phyloP scores from a whole-genome alignment of 1,140 invertebrate genomes.

The Apis mellifera region Amel_HAv3.1 CM009934.2:10240001-10240500 shows the following conservation, averaged over 20 bases:
- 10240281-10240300: constrained; percentile 76
- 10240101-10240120: constrained; percentile 51
- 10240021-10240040: constrained; percentile 34
- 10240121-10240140: constrained; percentile 50
- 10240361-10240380: background rate
- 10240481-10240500: background rate
- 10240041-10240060: background rate
- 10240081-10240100: constrained; percentile 21
- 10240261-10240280: constrained; percentile 76
- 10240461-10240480: background rate
- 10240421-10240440: background rate
- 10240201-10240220: constrained; percentile 6
- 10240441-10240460: background rate
- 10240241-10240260: constrained; percentile 76
- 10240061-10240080: constrained; percentile 2
- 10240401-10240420: background rate
- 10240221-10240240: constrained; percentile 46
- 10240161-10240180: background rate
- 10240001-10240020: constrained; percentile 12
- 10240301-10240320: constrained; percentile 65
- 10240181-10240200: constrained; percentile 32
- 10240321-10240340: constrained; percentile 47
- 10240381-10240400: background rate
- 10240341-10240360: background rate
- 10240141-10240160: constrained; percentile 50